These are phyloP conservation scores for Ephydatia muelleri DNA, from an alignment of 37 sponge, comb jelly and placozoan genomes.

Conservation along the genomic window DNA sequence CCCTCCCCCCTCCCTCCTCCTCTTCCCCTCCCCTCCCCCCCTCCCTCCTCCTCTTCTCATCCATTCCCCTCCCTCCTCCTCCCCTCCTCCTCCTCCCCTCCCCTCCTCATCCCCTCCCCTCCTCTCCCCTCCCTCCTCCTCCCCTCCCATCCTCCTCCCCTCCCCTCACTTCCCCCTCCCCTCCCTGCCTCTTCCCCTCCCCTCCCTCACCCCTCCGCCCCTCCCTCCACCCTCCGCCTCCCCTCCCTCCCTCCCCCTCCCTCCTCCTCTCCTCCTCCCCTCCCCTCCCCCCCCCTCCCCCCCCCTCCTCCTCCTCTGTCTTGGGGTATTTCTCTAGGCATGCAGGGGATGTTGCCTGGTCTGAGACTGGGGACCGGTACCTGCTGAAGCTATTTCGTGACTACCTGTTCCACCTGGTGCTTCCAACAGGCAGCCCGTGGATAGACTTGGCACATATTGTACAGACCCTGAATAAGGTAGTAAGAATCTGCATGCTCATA, in stretches of 20 bases:
- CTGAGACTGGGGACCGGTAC: slow-evolving; percentile 91
- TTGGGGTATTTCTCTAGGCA: slow-evolving; percentile 22
- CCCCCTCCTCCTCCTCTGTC: not conserved
- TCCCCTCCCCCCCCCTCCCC: not conserved
- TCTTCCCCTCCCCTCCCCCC: not conserved
- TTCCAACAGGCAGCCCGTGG: slow-evolving; percentile 80
- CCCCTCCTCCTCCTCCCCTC: not conserved
- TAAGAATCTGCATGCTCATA: too few species aligned
- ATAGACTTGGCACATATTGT: slow-evolving; percentile 85
- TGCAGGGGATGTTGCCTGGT: slow-evolving; percentile 71
- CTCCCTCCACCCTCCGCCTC: too few species aligned
- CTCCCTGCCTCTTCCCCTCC: too few species aligned
- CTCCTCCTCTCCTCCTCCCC: not conserved
- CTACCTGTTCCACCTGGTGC: slow-evolving; percentile 88
- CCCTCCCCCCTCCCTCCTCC: not conserved
- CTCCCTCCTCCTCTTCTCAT: not conserved
- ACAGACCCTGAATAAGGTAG: slow-evolving; percentile 82
- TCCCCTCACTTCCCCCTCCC: not conserved
- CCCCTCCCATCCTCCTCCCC: not conserved
- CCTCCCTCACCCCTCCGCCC: too few species aligned
- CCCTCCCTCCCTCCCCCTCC: not conserved
- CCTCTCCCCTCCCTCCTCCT: not conserved
- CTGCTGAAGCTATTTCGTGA: slow-evolving; percentile 85
- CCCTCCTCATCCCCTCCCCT: too few species aligned
- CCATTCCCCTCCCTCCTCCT: not conserved